Evolutionary conservation across 2,113 vertebrate species (phyloP).

Genomic region (Herpetotheres cachinnans): DNA sequence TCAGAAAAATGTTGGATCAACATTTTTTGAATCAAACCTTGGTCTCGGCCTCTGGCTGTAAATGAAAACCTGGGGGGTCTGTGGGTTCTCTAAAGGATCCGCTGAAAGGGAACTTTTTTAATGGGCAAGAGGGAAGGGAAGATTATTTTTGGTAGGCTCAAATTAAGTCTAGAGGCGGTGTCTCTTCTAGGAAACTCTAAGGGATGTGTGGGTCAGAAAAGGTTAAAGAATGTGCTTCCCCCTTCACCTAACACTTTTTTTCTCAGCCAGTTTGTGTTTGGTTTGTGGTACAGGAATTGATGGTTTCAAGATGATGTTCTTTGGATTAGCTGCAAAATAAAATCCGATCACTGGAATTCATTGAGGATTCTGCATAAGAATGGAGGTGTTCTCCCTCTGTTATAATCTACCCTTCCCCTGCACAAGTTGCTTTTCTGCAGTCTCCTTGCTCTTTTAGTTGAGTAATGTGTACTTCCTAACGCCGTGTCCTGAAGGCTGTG

Average conservation of each 20-base stretch:
- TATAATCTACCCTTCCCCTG: neutral
- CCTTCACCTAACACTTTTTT: neutral
- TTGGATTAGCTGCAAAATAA: neutral
- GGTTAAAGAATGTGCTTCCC: neutral
- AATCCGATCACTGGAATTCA: neutral
- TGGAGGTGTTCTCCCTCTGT: neutral
- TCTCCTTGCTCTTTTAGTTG: neutral
- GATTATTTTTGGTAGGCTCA: neutral
- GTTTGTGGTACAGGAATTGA: neutral
- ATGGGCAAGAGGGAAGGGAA: neutral
- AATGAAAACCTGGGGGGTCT: neutral
- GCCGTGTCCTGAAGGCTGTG: too few species aligned
- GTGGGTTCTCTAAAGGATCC: neutral
- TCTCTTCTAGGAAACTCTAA: neutral
- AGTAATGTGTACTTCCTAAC: rapidly evolving
- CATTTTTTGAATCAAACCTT: neutral
- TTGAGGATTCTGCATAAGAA: neutral
- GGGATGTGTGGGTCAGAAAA: neutral
- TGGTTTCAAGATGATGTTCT: neutral
- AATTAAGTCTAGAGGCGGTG: neutral
- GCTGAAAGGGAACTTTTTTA: neutral
- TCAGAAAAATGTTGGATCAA: neutral
- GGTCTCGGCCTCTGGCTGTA: neutral
- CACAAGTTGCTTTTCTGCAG: neutral
- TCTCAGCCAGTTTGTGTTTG: neutral